phyloP scores from a whole-genome alignment of 2,888 invertebrate genomes.

The Aphidoletes aphidimyza region DNA sequence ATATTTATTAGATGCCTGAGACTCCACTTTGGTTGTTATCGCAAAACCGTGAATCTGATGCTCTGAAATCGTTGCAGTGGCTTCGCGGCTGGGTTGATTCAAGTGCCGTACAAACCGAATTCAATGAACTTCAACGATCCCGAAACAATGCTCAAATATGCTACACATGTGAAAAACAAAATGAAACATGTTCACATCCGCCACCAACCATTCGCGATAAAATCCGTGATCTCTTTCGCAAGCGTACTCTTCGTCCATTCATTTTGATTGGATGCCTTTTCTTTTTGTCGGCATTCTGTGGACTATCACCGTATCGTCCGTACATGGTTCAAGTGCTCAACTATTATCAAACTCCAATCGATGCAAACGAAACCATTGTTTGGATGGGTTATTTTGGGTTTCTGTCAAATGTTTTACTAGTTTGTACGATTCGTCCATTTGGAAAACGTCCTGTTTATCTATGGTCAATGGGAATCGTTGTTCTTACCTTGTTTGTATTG shows the following conservation, averaged over 20 bases:
- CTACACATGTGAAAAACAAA: conserved; percentile 57
- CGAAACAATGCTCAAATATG: conserved; percentile 58
- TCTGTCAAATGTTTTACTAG: neutral
- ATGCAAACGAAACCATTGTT: conserved; percentile 68
- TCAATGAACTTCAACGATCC: conserved; percentile 58
- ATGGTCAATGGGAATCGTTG: neutral
- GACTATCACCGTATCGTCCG: conserved; percentile 68
- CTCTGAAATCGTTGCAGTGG: conserved; percentile 69
- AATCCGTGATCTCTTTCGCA: conserved; percentile 66
- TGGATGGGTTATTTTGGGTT: neutral
- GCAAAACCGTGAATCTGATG: conserved; percentile 69
- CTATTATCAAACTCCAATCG: conserved; percentile 62
- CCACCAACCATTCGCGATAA: conserved; percentile 60
- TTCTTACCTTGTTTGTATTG: neutral
- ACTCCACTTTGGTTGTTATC: conserved; percentile 72
- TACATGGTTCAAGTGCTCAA: conserved; percentile 71
- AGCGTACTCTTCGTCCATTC: conserved; percentile 69
- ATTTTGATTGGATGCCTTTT: conserved; percentile 69
- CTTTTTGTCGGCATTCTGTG: conserved; percentile 69
- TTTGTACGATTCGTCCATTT: neutral
- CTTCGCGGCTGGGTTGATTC: conserved; percentile 66
- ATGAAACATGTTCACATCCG: conserved; percentile 61
- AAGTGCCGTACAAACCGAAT: conserved; percentile 59
- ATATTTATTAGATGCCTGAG: conserved; percentile 69
- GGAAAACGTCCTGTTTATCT: conserved; percentile 10